phyloP scores from a whole-genome alignment of 2,113 vertebrate genomes.

The Shinisaurus crocodilurus region DNA sequence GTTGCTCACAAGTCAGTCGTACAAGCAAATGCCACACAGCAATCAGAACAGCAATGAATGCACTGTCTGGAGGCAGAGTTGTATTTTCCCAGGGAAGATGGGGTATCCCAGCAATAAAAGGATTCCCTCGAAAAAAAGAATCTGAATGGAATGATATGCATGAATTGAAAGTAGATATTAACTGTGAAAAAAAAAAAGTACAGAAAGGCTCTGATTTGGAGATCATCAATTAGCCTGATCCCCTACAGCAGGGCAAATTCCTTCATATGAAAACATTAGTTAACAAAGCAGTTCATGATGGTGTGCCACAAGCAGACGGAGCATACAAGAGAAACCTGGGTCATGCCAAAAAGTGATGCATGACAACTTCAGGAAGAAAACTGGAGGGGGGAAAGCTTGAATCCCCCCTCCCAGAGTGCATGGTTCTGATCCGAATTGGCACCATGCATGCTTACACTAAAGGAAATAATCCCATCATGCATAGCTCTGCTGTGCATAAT shows the following conservation, averaged over 20 bases:
- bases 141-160: not conserved
- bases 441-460: too few relatives aligned
- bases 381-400: too few relatives aligned
- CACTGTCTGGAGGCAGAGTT: not conserved
- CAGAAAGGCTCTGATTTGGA: not conserved
- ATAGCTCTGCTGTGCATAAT: too few relatives aligned
- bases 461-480: too few relatives aligned
- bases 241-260: not conserved
- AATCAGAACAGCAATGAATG: not conserved
- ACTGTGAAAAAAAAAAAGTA: not conserved
- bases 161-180: not conserved
- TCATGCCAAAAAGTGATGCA: too few relatives aligned
- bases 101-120: not conserved
- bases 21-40: not conserved
- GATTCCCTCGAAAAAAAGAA: not conserved
- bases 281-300: not conserved
- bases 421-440: too few relatives aligned
- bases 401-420: too few relatives aligned
- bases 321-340: not conserved
- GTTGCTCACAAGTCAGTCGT: not conserved
- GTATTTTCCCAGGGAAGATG: not conserved
- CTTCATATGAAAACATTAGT: not conserved
- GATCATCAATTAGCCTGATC: not conserved
- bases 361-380: too few relatives aligned
- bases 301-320: not conserved